Evolutionary conservation across 2,113 vertebrate genomes (phyloP), one percentile per base, ranked within the genome.

Genomic region (Turdus rufiventris): DNA sequence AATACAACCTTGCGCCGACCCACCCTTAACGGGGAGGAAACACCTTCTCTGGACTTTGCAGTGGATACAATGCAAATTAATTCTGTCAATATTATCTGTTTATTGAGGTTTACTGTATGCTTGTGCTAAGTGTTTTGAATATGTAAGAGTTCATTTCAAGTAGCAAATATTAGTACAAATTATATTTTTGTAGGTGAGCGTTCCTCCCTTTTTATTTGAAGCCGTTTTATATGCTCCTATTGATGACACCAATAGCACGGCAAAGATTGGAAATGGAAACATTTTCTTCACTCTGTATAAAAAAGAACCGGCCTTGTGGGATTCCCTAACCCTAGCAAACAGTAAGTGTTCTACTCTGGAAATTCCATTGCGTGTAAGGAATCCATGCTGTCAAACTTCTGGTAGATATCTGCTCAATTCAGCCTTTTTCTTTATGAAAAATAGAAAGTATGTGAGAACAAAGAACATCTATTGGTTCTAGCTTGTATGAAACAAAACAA

Each of bases 171-270:
- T 50, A 67, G 47, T 58, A 19, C 17, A 31, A 33, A 26, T 71
- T 96, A 17, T 73, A 47, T 75, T 93, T 93, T 91, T 47, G 14
- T 78, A 99, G 99, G 98, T 99, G 48, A 98, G 98, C 97, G 97
- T 97, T 38, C 98, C 99, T 25, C 99, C 99, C 2, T 99, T 98
- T 93, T 95, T 99, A 42, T 99, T 99, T 77, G 99, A 99, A 83
- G 98, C 96, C 1, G 96, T 99, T 96, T 96, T 99, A 3, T 98
- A 94, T 29, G 98, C 98, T 42, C 97, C 98, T 28, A 98, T 99
- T 45, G 98, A 99, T 75, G 98, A 99, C 12, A 97, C 93, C 24
- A 98, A 83, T 72, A 99, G 99, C 94, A 96, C 97, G 36, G 99
- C 98, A 11, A 99, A 98, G 93, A 96, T 99, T 93, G 98, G 98